Base-by-base conservation (phyloP, 2,888 invertebrate genomes). In the Lasioglossum marginatum region DNA sequence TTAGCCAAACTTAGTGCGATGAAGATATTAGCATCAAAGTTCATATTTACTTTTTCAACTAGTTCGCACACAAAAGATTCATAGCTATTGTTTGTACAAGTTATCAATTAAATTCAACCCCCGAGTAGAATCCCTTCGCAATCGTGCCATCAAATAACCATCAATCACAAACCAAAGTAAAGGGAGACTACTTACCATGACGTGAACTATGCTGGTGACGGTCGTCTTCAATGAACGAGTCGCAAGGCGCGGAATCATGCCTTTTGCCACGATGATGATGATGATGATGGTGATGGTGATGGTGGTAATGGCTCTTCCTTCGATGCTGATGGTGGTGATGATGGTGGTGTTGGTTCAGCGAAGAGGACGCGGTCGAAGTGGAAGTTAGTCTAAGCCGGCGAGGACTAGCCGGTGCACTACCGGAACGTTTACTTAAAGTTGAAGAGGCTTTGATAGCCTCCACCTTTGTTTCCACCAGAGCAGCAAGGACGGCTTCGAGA, bases 401-500 rank as follows among this genome's bases (percentile, higher is more conserved):
- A 4, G 95, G 96, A 90, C 95, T 96, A 23, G 95, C 93, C 72
- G 95, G 95, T 92, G 84, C 96, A 85, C 95, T 96, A 89, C 95
- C 93, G 92, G 95, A 95, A 93, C 96, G 94, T 96, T 95, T 92
- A 95, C 95, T 90, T 95, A 93, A 91, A 95, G 94, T 89, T 91
- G 94, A 91, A 90, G 95, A 91, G 92, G 96, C 95, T 94, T 96
- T 96, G 95, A 96, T 95, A 93, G 97, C 96, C 95, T 97, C 96
- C 94, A 97, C 96, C 96, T 97, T 97, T 92, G 96, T 97, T 95
- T 97, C 97, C 89, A 97, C 97, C 87, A 97, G 96, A 89, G 97
- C 97, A 80, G 97, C 96, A 91, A 97, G 96, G 89, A 97, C 97
- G 76, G 97, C 97, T 95, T 97, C 97, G 93, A 97, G 96, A 91